Conservation (phyloP, 1,140 invertebrate genomes). For the Ostrea denselamellosa region DNA sequence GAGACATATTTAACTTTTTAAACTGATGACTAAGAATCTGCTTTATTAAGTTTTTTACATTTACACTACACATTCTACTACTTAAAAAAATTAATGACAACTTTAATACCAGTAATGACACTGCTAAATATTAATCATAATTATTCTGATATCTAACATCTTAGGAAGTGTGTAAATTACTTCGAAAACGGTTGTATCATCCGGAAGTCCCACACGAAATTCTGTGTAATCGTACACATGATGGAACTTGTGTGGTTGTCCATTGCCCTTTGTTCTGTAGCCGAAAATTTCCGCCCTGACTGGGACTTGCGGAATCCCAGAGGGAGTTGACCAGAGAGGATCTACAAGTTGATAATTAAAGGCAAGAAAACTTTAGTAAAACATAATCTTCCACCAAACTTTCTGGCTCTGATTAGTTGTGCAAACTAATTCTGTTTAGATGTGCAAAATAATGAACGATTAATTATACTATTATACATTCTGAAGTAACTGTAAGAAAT, state of each 20-base stretch:
- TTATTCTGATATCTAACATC: neutral
- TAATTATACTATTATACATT: no score
- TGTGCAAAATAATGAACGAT: no score
- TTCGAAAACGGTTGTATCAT: slow-evolving; percentile 50
- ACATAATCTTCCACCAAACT: no score
- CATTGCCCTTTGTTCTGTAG: neutral
- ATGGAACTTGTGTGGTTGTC: slow-evolving; percentile 27
- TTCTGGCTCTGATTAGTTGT: neutral
- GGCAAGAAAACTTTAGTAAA: neutral
- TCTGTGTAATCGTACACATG: slow-evolving; percentile 55
- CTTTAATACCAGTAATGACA: no score
- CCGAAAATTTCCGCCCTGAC: slow-evolving; percentile 51
- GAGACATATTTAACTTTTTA: no score
- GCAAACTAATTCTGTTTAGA: neutral
- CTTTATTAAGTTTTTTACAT: no score
- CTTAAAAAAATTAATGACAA: no score
- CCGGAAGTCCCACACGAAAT: slow-evolving; percentile 40
- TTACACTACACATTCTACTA: no score
- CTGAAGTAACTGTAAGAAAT: no score
- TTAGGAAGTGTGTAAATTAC: slow-evolving; percentile 20
- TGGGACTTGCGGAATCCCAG: slow-evolving; percentile 50
- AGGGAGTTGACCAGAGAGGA: slow-evolving; percentile 42
- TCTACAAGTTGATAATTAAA: no score
- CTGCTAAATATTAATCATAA: neutral
- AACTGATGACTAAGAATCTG: neutral